Base-by-base conservation (phyloP, 2,888 invertebrate genomes). In the Pseudococcus viburni region DNA sequence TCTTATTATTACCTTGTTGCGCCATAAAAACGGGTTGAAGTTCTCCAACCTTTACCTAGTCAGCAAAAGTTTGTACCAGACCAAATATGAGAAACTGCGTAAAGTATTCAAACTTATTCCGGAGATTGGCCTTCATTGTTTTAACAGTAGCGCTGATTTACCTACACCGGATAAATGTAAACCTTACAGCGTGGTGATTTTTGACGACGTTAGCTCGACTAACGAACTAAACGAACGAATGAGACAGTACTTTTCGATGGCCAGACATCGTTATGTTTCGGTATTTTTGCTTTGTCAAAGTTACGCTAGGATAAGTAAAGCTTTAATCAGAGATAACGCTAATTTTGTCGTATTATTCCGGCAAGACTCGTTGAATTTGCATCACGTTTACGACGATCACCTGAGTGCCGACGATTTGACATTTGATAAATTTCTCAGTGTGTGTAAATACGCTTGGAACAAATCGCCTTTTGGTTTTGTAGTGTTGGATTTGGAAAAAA, bases 21-120 rank as follows among this genome's bases (percentile, higher is more conserved):
- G 90, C 46, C 90, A 91, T 89, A 90, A 90, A 15, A 91, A 91
- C 89, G 91, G 91, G 8, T 88, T 91, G 46, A 89, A 90, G 89
- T 92, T 92, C 90, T 89, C 91, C 90, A 92, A 92, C 90, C 89
- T 92, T 59, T 92, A 91, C 89, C 88, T 92, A 19, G 91, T 91
- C 89, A 91, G 91, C 19, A 91, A 91, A 86, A 89, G 90, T 4
- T 68, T 91, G 33, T 89, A 90, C 89, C 91, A 91, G 89, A 90
- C 90, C 11, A 91, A 91, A 88, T 91, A 91, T 90, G 42, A 89
- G 51, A 90, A 90, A 89, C 86, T 91, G 22, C 83, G 89, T 86
- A 85, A 90, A 9, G 59, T 91, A 42, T 68, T 91, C 9, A 88
- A 89, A 2, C n/a, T 83, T 5, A 85, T 91, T 17, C 88, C 89